Base-by-base conservation (phyloP, 2,113 vertebrate genomes). In the Hippoglossus stenolepis region DNA sequence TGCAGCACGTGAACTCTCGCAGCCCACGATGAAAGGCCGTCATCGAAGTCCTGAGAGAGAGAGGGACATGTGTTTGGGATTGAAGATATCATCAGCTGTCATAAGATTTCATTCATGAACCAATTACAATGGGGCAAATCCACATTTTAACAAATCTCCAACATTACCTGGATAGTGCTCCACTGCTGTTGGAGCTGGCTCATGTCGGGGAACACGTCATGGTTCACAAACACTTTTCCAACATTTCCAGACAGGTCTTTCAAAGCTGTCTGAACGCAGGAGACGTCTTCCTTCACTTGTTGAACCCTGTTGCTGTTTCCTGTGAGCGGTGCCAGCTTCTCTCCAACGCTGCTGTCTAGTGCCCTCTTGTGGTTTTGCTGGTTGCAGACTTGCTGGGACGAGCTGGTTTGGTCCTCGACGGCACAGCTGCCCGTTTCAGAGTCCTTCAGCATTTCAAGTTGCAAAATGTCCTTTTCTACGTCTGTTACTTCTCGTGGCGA, bases 301-400 rank as follows among this genome's bases (percentile, higher is more conserved):
- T 77, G 81, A 69, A 51, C 38, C 62, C 51, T 35, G 20, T 5
- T 67, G 28, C 21, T 3, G 40, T 73, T 28, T 17, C 66, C 61
- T 21, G 51, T 0, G 24, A 76, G 18, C 26, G 7, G 51, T 1
- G 47, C 18, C 47, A 69, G 66, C 0, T 1, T 49, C 18, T 79
- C 83, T 70, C 58, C 73, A 75, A 83, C 57, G 59, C 62, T 77
- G 26, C 31, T 23, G 6, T 86, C 79, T 47, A 84, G 84, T 15
- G 63, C 80, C 77, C 75, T 76, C 80, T 75, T 72, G 62, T 90
- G 91, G 75, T 69, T 66, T 15, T 82, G 76, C 23, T 86, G 68
- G 23, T 17, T 7, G 28, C 51, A 24, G 38, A 87, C 17, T 54
- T 87, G 57, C 78, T 74, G 84, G 20, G 70, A 83, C 12, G 90